Conservation (phyloP, 2,113 vertebrate species). For the Xerus inauris region DNA sequence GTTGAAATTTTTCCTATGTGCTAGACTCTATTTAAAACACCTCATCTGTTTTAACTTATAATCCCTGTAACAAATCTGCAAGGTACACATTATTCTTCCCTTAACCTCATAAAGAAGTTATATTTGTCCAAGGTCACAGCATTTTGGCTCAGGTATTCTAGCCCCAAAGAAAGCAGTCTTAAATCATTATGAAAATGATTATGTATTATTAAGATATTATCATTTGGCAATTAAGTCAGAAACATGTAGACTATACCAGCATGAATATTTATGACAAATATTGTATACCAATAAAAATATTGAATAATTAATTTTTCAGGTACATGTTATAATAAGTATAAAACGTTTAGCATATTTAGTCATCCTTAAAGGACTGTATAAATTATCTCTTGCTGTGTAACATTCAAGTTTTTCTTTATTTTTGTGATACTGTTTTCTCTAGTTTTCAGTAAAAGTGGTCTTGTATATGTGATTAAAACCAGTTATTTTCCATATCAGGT, state of each 20-base stretch:
- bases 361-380: not conserved
- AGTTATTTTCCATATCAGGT: not conserved
- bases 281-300: not conserved
- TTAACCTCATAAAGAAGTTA: not conserved
- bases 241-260: not conserved
- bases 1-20: not conserved
- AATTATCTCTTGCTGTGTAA: not conserved
- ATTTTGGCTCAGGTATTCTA: not conserved
- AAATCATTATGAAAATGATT: not conserved
- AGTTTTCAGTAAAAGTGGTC: not conserved
- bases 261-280: not conserved
- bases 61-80: not conserved
- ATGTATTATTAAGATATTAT: not conserved
- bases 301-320: not conserved
- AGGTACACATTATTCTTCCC: not conserved
- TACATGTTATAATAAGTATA: not conserved
- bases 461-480: not conserved
- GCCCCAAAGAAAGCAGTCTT: not conserved
- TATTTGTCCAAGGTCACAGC: not conserved
- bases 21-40: not conserved
- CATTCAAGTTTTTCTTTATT: not conserved
- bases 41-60: not conserved
- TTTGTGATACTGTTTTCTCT: not conserved
- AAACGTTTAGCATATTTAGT: not conserved
- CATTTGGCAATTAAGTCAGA: not conserved